Percentiles rank a stretch among this genome's conserved stretches.
These are phyloP conservation scores for Vireo griseus DNA, from an alignment of 2,797 vertebrate species.

Conservation along the genomic window DNA sequence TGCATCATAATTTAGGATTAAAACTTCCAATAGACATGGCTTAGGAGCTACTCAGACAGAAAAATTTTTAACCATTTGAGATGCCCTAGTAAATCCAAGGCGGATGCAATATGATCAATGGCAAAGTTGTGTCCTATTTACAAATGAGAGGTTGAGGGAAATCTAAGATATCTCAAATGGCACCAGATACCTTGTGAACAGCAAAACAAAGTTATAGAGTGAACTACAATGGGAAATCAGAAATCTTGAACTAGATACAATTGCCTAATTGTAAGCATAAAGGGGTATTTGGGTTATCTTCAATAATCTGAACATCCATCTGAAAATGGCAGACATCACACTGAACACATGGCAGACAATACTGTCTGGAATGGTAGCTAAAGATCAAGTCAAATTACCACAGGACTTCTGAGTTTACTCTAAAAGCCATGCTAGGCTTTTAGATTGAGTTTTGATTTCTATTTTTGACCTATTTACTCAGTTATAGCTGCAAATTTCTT, in stretches of 20 bases:
- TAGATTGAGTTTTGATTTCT: neutral
- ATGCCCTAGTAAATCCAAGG: neutral
- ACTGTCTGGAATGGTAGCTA: neutral
- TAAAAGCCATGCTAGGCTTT: neutral
- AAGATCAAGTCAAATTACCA: neutral
- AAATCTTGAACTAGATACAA: neutral
- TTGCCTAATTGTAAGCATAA: neutral
- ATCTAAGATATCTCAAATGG: neutral
- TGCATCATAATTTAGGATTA: neutral
- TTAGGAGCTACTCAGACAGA: neutral
- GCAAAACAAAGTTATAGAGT: neutral
- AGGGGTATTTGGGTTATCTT: neutral
- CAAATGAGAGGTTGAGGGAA: neutral
- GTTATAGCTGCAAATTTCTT: neutral
- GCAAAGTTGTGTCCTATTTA: neutral
- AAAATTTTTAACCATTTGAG: neutral
- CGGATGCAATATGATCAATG: neutral
- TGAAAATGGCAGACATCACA: neutral
- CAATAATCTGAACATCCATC: neutral
- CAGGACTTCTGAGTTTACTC: neutral
- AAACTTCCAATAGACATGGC: neutral
- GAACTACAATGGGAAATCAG: neutral
- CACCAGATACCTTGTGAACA: neutral
- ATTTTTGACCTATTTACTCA: neutral
- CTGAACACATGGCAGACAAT: neutral